Conservation (phyloP, 2,888 invertebrate genomes). For the Lutraria lutraria region DNA sequence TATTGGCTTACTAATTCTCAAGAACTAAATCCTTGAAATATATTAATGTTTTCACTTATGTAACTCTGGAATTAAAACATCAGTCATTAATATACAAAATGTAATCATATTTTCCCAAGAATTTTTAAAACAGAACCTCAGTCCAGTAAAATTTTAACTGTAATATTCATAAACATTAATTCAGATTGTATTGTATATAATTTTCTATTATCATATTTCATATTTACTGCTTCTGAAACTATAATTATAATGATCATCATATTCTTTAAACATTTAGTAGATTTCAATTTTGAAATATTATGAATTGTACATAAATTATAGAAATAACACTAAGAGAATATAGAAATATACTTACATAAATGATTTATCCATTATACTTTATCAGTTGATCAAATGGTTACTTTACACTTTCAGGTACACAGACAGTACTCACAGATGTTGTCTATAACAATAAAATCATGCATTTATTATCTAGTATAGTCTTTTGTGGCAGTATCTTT, state of each 20-base stretch:
- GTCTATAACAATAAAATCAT: background rate
- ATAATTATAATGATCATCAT: background rate
- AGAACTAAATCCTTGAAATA: no score
- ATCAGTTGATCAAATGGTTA: background rate
- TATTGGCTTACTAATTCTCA: no score
- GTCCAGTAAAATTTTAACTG: no score
- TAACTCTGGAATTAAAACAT: no score
- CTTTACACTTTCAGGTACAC: background rate
- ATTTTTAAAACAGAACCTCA: no score
- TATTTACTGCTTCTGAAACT: background rate
- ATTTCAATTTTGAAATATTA: background rate
- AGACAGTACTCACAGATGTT: slow-evolving; percentile 1
- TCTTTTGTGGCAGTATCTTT: background rate
- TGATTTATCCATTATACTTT: slow-evolving; percentile 42
- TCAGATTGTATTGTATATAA: no score
- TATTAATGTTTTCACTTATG: no score
- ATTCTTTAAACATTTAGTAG: background rate
- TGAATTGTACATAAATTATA: background rate
- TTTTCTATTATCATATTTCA: no score
- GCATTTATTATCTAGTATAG: background rate
- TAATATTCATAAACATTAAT: no score
- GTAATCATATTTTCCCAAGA: no score
- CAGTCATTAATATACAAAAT: no score
- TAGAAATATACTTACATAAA: slow-evolving; percentile 45
- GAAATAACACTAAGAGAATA: background rate